Evolutionary conservation across 2,888 invertebrate genomes (phyloP), one percentile per base, ranked within the genome.

Genomic region (Polyommatus iphigenia): DNA sequence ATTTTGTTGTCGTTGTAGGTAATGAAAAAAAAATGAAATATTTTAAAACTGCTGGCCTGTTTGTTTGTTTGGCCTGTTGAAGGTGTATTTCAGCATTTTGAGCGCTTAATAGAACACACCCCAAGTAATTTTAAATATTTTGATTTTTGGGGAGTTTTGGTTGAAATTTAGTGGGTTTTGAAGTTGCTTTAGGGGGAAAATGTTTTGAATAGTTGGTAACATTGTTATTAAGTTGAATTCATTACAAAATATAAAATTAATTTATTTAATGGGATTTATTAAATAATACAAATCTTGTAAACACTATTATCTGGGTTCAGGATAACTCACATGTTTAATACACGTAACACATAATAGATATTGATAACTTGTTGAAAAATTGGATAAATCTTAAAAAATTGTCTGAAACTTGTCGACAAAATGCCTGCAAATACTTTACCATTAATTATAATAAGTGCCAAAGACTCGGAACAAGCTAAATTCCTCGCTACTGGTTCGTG

Each of bases 391-490:
- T 59, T 59, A 10, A 41, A 0, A 10, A 41, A 0, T 59, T 59
- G 46, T 3, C 24, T n/a, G 6, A n/a, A 59, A 13, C 13, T 62
- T 13, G 13, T 24, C 67, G 32, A 15, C 29, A 67, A 75, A 46
- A 75, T 75, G 75, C 24, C 75, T 18, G 24, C 29, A 75, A 75
- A 75, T 54, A 75, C 75, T 29, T 75, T 75, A 75, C 75, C 75
- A 3, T 29, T 75, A 15, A 24, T 75, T 6, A 18, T 75, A 75
- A 6, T 75, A 50, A 75, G 75, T 7, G 75, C 75, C 18, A n/a
- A 75, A 15, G 54, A 75, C 15, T 54, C 50, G 1, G 54, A 13
- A 20, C 50, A 75, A 50, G 75, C 75, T 54, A 75, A 75, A 54
- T 7, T 29, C 3, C 8, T 54, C 6, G 50, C 50, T 24, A 15